Base-by-base conservation (phyloP, 1,140 invertebrate genomes). In the Heliconius hermathena region DNA sequence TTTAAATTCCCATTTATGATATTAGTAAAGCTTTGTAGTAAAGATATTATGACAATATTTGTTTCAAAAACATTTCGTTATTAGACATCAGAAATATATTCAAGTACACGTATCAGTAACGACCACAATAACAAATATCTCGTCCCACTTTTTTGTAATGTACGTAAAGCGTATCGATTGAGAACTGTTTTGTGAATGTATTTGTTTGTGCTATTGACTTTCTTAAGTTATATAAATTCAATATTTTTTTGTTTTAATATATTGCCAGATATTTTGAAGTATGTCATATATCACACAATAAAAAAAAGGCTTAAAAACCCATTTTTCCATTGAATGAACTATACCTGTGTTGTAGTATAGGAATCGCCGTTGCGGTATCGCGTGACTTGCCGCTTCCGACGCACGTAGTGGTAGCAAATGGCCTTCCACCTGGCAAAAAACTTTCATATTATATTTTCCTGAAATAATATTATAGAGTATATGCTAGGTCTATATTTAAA, bases 351-450 rank as follows among this genome's bases (percentile, higher is more conserved):
- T 16, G 97, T 97, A 1, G 97, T 97, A 86, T 97, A 97, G 71
- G 97, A 97, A 89, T 97, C 97, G 8, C 97, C 97, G 93, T 98
- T 98, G 72, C 97, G 95, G 88, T 98, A 98, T 73, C 97, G 95
- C 71, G 96, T 97, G 83, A 97, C 96, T 88, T 97, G 96, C 54
- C 97, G 94, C 86, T 97, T 97, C 79, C 97, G 95, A 66, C 97
- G 90, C 38, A 98, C 96, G 89, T 98, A 98, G 93, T 98, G 98
- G 91, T 98, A 98, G 87, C 97, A 98, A 71, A 98, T 96, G 20
- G 97, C 97, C 88, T 98, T 98, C 98, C 98, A 98, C 94, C 94
- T 95, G 86, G 20, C 41, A 74, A 81, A 81, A 81, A 49, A 74
- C 36, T 66, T 66, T 66, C 13, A 11, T 29, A 66, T 66, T 66